A percentile compares a stretch with the other conserved stretches of the same genome.
These are phyloP conservation scores for Sebastes matsubarae DNA, from an alignment of 2,797 vertebrate genomes.

Conservation along the genomic window DNA sequence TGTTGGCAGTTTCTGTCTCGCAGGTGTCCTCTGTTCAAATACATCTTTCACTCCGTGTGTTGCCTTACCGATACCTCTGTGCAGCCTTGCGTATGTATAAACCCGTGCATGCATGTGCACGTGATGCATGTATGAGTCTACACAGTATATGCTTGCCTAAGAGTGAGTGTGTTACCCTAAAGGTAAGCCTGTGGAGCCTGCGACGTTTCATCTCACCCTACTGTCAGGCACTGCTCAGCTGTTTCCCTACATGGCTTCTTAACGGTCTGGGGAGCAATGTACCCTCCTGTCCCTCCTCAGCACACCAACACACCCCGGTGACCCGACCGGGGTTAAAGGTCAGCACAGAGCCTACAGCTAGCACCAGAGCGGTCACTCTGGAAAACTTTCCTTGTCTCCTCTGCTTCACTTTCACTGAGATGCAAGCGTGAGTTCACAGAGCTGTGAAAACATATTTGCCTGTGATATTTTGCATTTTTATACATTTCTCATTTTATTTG, in stretches of 20 bases:
- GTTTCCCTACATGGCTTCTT: conserved; percentile 58
- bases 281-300: conserved; percentile 62
- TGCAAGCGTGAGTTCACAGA: conserved; percentile 4
- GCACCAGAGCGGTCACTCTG: conserved; percentile 26
- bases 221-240: conserved; percentile 59
- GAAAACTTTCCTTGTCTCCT: conserved; percentile 42
- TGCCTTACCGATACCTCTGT: conserved; percentile 36
- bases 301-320: conserved; percentile 45
- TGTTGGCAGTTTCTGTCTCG: conserved; percentile 58
- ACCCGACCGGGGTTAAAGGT: conserved; percentile 53
- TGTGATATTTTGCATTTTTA: neutral
- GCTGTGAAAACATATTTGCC: neutral
- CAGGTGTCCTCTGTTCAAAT: conserved; percentile 61
- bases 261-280: conserved; percentile 73
- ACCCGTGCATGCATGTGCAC: conserved; percentile 33
- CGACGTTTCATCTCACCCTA: conserved; percentile 39
- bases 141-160: conserved; percentile 2
- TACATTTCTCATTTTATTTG: neutral
- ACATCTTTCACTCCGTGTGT: conserved; percentile 38
- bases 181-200: conserved; percentile 45
- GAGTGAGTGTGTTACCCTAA: conserved; percentile 43
- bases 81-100: conserved; percentile 15
- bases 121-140: conserved; percentile 51
- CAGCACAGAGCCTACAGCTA: conserved; percentile 46
- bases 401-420: conserved; percentile 13